Base-by-base conservation (phyloP, 2,888 invertebrate species). In the Caenorhabditis sinica region DNA sequence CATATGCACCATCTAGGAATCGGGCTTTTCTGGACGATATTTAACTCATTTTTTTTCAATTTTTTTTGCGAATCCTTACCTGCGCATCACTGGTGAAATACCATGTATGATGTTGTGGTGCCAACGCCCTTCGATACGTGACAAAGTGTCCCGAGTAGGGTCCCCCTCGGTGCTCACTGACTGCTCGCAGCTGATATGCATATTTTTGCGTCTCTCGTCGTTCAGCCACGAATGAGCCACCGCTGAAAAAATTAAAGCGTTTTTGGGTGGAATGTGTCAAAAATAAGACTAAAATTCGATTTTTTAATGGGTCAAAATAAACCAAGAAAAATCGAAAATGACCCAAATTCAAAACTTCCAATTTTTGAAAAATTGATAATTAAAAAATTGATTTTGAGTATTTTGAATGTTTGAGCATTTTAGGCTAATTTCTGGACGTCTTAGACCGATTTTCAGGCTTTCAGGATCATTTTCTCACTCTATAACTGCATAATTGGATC, bases 71-170 rank as follows among this genome's bases (percentile, higher is more conserved):
- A 15, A 1, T n/a, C n/a, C 33, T 95, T 13, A 97, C 96, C 85
- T 95, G 95, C 3, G 96, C 95, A 93, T 97, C 97, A 0, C 96
- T 96, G 0, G 96, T 96, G 93, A 95, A 96, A 94, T 95, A 96
- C 97, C 97, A 97, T 86, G 95, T 96, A 93, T 88, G 84, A 36
- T 75, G 84, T 80, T 87, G 83, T 3, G 83, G 76, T 1, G 76
- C 72, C 2, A 84, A 36, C 93, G 94, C 93, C 43, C 96, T 95
- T 83, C 97, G 94, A 93, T 97, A 97, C 61, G 97, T 97, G 83
- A 97, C 96, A 94, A 97, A 98, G 94, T 98, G 98, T 1, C 98
- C 98, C 63, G 96, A 96, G 93, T 96, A 95, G 13, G 96, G 96
- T 65, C 96, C 96, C 2, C 97, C 97, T 87, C 96, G 95, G 94